phyloP scores from a whole-genome alignment of 2,888 invertebrate genomes.

The Cantharis nigra region DNA sequence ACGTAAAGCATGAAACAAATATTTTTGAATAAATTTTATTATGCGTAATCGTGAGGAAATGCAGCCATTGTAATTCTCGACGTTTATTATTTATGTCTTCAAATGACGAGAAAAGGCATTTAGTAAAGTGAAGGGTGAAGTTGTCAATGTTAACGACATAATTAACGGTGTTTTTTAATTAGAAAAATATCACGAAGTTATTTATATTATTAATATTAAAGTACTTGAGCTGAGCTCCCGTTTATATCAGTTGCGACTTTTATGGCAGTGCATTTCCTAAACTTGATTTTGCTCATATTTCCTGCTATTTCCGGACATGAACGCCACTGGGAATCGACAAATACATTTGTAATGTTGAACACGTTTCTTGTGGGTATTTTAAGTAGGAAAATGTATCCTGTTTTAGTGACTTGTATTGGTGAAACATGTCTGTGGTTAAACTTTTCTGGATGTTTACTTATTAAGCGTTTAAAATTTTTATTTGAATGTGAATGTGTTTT shows the following conservation, averaged over 20 bases:
- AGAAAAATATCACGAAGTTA: background rate
- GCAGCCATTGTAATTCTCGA: too few species aligned
- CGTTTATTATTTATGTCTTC: background rate
- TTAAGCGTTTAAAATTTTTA: background rate
- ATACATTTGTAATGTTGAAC: conserved; percentile 27
- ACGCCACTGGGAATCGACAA: conserved; percentile 26
- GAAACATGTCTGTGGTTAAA: conserved; percentile 6
- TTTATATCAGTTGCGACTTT: background rate
- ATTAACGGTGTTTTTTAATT: background rate
- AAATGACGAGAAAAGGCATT: background rate
- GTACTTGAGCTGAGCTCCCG: background rate
- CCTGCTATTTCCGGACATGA: conserved; percentile 22
- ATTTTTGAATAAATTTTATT: background rate
- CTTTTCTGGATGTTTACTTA: background rate
- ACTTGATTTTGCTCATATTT: conserved; percentile 16
- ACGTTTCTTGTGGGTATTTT: conserved; percentile 29
- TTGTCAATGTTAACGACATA: background rate
- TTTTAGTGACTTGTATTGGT: conserved; percentile 19
- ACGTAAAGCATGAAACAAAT: background rate
- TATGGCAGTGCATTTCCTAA: background rate
- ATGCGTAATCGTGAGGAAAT: background rate
- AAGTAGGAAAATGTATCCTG: conserved; percentile 29
- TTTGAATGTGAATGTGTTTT: too few species aligned
- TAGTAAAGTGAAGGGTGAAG: background rate
- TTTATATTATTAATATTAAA: background rate